Percentiles rank a stretch among this genome's conserved stretches.
These are phyloP conservation scores for Limosa lapponica DNA, from an alignment of 2,797 vertebrate species.

Conservation along the genomic window DNA sequence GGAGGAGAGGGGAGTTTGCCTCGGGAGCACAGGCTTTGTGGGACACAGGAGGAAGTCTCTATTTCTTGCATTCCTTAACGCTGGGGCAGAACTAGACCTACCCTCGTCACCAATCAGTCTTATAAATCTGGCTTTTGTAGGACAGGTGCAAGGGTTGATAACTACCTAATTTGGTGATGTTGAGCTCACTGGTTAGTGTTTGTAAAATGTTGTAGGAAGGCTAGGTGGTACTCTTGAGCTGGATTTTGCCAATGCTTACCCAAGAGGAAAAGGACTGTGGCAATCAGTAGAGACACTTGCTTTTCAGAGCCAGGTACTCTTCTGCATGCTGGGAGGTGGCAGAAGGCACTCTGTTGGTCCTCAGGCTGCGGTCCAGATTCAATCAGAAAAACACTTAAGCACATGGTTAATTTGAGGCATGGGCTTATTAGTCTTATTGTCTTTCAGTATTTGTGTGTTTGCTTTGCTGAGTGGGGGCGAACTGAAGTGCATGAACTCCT, in stretches of 20 bases:
- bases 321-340: neutral
- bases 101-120: neutral
- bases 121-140: neutral
- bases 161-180: constrained; percentile 9
- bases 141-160: neutral
- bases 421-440: neutral
- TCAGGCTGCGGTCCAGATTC: neutral
- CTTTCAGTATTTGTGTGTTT: neutral
- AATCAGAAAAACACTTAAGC: neutral
- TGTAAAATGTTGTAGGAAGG: constrained; percentile 50
- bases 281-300: neutral
- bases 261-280: neutral
- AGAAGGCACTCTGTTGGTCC: neutral
- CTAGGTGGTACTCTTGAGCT: constrained; percentile 72
- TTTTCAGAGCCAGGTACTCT: neutral
- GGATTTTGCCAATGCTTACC: constrained; percentile 28
- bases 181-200: neutral
- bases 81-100: neutral
- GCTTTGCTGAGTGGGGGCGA: neutral
- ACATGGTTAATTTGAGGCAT: neutral
- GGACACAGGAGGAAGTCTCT: neutral
- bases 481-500: neutral
- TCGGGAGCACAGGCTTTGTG: neutral
- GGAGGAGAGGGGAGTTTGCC: neutral
- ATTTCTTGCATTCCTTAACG: neutral